These are phyloP conservation scores for Camelus dromedarius DNA, from an alignment of 2,113 vertebrate species.

Conservation along the genomic window DNA sequence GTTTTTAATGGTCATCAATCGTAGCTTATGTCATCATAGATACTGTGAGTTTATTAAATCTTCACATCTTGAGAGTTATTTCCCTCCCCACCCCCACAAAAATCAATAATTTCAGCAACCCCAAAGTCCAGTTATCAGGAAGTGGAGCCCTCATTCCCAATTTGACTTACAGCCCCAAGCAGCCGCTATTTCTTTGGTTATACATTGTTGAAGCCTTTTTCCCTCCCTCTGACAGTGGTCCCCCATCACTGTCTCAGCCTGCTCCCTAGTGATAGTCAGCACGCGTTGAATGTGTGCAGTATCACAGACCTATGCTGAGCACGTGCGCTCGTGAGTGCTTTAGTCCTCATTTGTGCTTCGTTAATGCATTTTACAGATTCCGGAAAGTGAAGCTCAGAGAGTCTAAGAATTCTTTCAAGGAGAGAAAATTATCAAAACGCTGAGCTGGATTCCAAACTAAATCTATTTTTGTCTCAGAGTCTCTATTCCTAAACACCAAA, in stretches of 20 bases:
- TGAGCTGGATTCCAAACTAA: neutral
- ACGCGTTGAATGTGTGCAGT: neutral
- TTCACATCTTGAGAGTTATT: constrained; percentile 20
- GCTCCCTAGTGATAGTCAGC: neutral
- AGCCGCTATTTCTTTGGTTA: neutral
- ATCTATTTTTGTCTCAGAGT: neutral
- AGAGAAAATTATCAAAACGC: neutral
- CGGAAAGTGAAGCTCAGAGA: neutral
- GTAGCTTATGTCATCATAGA: neutral
- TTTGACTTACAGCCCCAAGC: neutral
- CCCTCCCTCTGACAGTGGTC: neutral
- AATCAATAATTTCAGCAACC: neutral
- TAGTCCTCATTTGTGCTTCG: neutral
- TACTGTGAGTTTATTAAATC: neutral
- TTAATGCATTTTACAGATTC: neutral
- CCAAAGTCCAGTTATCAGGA: neutral
- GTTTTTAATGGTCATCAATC: neutral
- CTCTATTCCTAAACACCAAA: neutral
- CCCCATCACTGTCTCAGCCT: neutral
- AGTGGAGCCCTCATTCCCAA: neutral
- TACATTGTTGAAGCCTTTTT: neutral
- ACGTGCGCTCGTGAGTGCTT: neutral
- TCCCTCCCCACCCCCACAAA: neutral
- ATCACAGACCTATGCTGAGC: neutral
- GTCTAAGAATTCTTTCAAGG: neutral